Evolutionary conservation across 2,797 vertebrate species (phyloP), one percentile per base, ranked within the genome.

Genomic region (Thunnus albacares): DNA sequence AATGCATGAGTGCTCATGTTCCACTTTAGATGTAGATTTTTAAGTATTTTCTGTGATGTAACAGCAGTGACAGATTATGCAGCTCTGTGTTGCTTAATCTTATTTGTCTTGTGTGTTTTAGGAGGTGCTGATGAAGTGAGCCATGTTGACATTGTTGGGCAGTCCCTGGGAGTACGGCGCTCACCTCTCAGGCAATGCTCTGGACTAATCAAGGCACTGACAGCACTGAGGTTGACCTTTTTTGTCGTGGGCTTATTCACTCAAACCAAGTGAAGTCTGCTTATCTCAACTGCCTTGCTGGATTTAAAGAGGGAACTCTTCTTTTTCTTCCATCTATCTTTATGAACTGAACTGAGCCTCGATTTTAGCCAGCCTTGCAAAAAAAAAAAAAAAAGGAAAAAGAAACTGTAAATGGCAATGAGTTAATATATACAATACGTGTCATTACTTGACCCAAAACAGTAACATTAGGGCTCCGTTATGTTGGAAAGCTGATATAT

Each of bases 81-180:
- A 30, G 8, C 24, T 49, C 15, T 17, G 3, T 13, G 53, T 72
- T n/a, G 15, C 60, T 80, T 2, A 79, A 7, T 17, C n/a, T 17
- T 83, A 6, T 62, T 47, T 75, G 43, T 70, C 57, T 75, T 78
- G 65, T 82, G 86, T 87, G 90, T 43, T 89, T 91, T 95, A 97
- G 97, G 96, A 97, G 91, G 90, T 94, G 95, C 86, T 87, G 87
- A 92, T 96, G 95, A 97, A 96, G 94, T 94, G 94, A 96, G 84
- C 91, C 89, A 87, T 83, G 74, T 61, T 89, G 93, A 90, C 70
- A 17, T 77, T 64, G 52, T 61, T 56, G 80, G 81, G 67, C 62
- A 77, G 75, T 74, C 47, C 68, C 83, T 74, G 65, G 76, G 76
- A 82, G 24, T 17, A n/a, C 17, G 55, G 53, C 58, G 68, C 82